Conservation (phyloP, 2,888 invertebrate genomes). For the Laothoe populi region DNA sequence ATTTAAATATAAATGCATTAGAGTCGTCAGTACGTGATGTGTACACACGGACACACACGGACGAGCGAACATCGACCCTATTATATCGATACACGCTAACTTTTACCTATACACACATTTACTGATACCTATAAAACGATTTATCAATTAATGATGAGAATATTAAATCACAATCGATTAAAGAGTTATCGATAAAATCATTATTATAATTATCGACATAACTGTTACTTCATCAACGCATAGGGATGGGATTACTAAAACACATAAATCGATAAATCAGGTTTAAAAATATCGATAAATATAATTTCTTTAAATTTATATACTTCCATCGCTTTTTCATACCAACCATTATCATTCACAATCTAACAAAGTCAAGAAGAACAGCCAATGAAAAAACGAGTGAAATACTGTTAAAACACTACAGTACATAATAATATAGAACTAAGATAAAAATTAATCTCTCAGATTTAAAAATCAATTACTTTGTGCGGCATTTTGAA, state of each 20-base stretch:
- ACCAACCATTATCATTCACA: slow-evolving; percentile 33
- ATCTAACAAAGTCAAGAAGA: slow-evolving; percentile 27
- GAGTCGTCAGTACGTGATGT: slow-evolving; percentile 60
- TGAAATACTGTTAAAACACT: slow-evolving; percentile 10
- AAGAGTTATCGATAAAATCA: no score
- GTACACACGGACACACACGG: no score
- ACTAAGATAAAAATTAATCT: slow-evolving; percentile 54
- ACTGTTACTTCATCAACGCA: background rate
- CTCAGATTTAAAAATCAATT: slow-evolving; percentile 56
- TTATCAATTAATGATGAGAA: no score
- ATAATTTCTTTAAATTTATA: background rate
- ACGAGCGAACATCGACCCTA: slow-evolving; percentile 35
- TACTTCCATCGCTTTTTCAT: slow-evolving; percentile 36
- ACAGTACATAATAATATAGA: slow-evolving; percentile 38
- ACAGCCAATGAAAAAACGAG: slow-evolving; percentile 42
- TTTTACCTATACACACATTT: background rate
- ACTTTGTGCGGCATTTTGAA: slow-evolving; percentile 61
- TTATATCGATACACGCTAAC: background rate
- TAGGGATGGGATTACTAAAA: background rate
- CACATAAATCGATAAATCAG: background rate
- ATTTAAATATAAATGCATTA: slow-evolving; percentile 72
- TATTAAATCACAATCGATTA: background rate
- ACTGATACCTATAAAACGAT: background rate
- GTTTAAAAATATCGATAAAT: slow-evolving; percentile 16
- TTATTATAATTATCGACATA: background rate